phyloP scores from a whole-genome alignment of 2,888 invertebrate species.

The Pseudococcus viburni region DNA sequence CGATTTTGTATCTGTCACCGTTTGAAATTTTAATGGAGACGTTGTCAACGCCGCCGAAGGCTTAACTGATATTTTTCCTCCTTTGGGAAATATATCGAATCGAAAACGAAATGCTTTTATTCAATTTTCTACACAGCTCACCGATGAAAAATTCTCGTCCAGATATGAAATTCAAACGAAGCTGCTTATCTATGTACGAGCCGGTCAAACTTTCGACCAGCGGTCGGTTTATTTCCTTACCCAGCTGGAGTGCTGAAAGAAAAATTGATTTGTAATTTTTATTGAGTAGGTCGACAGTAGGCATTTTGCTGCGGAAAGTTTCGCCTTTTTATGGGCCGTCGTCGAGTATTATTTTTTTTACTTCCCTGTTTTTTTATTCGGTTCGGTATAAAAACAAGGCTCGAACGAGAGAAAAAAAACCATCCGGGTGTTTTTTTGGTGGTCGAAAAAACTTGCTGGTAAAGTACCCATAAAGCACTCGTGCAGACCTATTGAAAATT shows the following conservation, averaged over 20 bases:
- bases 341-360: neutral
- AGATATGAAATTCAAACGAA: slow-evolving; percentile 28
- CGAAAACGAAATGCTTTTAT: slow-evolving; percentile 24
- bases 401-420: neutral
- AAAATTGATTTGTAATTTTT: slow-evolving; percentile 40
- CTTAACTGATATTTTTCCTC: slow-evolving; percentile 22
- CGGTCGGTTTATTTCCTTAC: neutral
- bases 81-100: slow-evolving; percentile 2
- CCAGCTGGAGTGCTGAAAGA: neutral
- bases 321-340: neutral
- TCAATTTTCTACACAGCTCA: neutral
- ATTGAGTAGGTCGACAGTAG: neutral
- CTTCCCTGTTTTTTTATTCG: neutral
- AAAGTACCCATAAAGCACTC: neutral
- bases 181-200: neutral
- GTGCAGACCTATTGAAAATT: neutral
- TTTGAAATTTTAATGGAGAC: slow-evolving; percentile 21
- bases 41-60: slow-evolving; percentile 38
- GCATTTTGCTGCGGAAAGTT: neutral
- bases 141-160: neutral
- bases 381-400: neutral
- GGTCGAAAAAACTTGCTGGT: neutral
- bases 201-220: slow-evolving; percentile 3
- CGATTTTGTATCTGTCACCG: slow-evolving; percentile 12
- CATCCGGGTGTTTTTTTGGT: neutral